These are phyloP conservation scores for Drosophila ustulata DNA, from an alignment of 2,888 invertebrate genomes.

Conservation along the genomic window DNA sequence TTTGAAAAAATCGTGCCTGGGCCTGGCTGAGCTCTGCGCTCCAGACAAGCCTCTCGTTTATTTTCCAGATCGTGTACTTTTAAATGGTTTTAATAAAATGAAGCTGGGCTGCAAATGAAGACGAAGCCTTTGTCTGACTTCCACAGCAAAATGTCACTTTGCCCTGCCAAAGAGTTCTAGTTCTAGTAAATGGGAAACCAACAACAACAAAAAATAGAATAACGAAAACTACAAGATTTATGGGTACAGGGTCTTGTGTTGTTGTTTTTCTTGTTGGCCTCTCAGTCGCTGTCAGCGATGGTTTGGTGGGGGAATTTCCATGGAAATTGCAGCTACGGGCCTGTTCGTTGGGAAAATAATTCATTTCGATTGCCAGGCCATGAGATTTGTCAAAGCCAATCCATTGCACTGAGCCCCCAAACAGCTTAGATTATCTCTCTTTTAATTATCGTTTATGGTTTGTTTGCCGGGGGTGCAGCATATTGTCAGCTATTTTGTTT, in stretches of 20 bases:
- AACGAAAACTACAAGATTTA: conserved; percentile 57
- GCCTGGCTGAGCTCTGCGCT: conserved; percentile 12
- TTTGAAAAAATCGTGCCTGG: conserved; percentile 61
- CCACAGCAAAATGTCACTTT: conserved; percentile 65
- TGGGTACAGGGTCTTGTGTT: conserved; percentile 56
- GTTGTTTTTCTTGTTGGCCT: conserved; percentile 34
- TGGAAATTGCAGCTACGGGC: conserved; percentile 65
- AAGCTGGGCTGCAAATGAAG: conserved; percentile 67
- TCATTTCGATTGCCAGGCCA: conserved; percentile 70
- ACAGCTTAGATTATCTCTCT: conserved; percentile 75
- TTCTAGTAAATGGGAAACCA: conserved; percentile 48
- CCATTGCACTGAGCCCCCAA: conserved; percentile 34
- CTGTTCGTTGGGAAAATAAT: conserved; percentile 72
- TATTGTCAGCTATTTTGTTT: conserved; percentile 40
- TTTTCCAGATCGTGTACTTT: conserved; percentile 48
- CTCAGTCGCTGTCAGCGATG: conserved; percentile 55
- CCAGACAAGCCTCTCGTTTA: conserved; percentile 30
- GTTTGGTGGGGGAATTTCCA: conserved; percentile 53
- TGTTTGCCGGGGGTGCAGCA: conserved; percentile 64
- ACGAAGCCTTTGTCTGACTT: conserved; percentile 54
- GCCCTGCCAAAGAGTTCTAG: conserved; percentile 53
- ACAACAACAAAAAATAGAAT: conserved; percentile 15
- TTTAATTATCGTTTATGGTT: conserved; percentile 79
- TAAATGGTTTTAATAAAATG: conserved; percentile 58
- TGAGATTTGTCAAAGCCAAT: conserved; percentile 66